phyloP scores from a whole-genome alignment of 2,113 vertebrate genomes.

The Cololabis saira region DNA sequence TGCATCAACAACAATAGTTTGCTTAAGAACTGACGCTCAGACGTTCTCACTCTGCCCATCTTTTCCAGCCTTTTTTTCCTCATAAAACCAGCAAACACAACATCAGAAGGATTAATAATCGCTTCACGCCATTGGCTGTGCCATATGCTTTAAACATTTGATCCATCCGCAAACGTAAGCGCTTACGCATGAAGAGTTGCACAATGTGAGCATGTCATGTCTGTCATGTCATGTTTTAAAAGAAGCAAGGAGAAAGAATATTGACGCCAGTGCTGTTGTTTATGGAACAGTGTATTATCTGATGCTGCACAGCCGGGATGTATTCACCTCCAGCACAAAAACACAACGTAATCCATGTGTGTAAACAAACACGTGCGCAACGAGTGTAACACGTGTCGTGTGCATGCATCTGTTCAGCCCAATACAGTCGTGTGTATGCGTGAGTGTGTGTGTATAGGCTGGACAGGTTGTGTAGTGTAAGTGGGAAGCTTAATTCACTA shows the following conservation, averaged over 20 bases:
- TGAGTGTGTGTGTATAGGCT: slow-evolving; percentile 1
- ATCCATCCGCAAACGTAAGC: not conserved
- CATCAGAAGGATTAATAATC: not conserved
- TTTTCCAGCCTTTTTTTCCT: not conserved
- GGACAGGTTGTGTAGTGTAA: slow-evolving; percentile 4
- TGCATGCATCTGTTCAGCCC: no score
- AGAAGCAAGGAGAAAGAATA: not conserved
- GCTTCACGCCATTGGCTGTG: not conserved
- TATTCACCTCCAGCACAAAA: slow-evolving; percentile 1
- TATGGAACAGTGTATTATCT: slow-evolving; percentile 31
- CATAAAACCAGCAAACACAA: not conserved
- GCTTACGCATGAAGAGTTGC: not conserved
- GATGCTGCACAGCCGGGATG: not conserved
- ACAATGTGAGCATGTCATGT: not conserved
- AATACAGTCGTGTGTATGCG: not conserved
- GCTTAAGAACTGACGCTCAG: not conserved
- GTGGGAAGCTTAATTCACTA: slow-evolving; percentile 25
- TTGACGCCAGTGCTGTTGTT: slow-evolving; percentile 40
- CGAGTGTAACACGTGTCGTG: not conserved
- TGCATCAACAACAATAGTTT: not conserved
- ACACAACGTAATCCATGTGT: not conserved
- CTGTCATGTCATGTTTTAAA: not conserved
- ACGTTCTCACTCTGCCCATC: not conserved
- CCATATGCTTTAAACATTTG: not conserved
- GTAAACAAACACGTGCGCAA: slow-evolving; percentile 12